phyloP scores from a whole-genome alignment of 2,888 invertebrate species.

The Cancer borealis region DNA sequence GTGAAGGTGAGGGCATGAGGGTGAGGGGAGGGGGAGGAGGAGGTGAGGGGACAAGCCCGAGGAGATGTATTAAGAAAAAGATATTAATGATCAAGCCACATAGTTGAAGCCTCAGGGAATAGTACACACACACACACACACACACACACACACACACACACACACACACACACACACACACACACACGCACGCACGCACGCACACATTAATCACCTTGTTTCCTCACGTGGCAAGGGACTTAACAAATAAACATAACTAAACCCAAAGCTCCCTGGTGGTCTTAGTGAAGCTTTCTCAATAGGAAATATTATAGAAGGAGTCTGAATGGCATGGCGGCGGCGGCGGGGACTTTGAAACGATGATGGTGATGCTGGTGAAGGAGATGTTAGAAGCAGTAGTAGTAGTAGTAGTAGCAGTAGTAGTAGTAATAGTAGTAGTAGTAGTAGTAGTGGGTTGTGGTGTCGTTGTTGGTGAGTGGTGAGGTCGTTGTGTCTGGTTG shows the following conservation, averaged over 20 bases:
- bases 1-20: not conserved
- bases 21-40: not conserved
- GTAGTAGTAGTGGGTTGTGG: not conserved
- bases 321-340: not conserved
- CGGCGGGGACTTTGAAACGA: not conserved
- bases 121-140: slow-evolving; percentile 15
- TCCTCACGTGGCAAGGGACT: not conserved
- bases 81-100: not conserved
- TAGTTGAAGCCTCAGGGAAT: not conserved
- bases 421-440: not conserved
- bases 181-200: slow-evolving; percentile 18
- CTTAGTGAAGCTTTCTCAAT: not conserved
- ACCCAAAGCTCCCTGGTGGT: not conserved
- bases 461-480: not conserved
- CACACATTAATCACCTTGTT: slow-evolving; percentile 3
- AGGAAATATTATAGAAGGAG: not conserved
- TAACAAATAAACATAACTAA: not conserved
- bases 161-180: not conserved
- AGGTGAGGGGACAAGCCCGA: not conserved
- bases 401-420: not conserved
- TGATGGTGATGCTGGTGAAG: not conserved
- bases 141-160: slow-evolving; percentile 10
- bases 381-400: not conserved
- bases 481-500: not conserved
- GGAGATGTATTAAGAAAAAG: not conserved